A percentile compares a stretch with the other conserved stretches of the same genome.
Conservation (phyloP, 2,113 vertebrate species). For the Sakesphorus luctuosus region DNA sequence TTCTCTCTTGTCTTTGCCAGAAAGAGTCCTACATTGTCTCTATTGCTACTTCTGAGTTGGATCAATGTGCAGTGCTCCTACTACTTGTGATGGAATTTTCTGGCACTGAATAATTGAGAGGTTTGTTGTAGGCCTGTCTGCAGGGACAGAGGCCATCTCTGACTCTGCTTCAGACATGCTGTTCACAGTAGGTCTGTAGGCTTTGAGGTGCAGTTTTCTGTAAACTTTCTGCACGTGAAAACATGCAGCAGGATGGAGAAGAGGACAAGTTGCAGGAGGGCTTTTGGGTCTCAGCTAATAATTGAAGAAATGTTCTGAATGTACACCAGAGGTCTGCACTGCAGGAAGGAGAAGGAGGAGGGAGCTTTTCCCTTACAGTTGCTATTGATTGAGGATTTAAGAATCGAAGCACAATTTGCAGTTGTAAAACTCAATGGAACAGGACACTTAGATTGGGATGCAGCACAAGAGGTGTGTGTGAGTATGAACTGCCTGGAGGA, state of each 20-base stretch:
- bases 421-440: neutral
- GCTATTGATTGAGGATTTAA: neutral
- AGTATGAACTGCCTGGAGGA: neutral
- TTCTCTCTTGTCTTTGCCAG: neutral
- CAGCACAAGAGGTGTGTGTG: neutral
- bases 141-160: neutral
- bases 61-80: neutral
- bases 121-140: neutral
- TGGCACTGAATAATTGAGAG: constrained; percentile 5
- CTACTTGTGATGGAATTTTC: neutral
- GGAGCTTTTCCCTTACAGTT: neutral
- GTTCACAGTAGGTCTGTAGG: neutral
- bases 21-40: neutral
- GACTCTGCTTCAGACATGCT: neutral
- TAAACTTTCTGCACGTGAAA: neutral
- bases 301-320: neutral
- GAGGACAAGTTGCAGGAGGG: neutral
- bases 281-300: neutral
- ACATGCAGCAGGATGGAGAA: neutral
- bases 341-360: neutral
- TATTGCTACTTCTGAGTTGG: neutral
- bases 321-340: neutral
- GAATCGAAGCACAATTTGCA: neutral
- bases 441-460: neutral
- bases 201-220: neutral